Conservation (phyloP, 2,113 vertebrate genomes). For the Smithornis capensis region DNA sequence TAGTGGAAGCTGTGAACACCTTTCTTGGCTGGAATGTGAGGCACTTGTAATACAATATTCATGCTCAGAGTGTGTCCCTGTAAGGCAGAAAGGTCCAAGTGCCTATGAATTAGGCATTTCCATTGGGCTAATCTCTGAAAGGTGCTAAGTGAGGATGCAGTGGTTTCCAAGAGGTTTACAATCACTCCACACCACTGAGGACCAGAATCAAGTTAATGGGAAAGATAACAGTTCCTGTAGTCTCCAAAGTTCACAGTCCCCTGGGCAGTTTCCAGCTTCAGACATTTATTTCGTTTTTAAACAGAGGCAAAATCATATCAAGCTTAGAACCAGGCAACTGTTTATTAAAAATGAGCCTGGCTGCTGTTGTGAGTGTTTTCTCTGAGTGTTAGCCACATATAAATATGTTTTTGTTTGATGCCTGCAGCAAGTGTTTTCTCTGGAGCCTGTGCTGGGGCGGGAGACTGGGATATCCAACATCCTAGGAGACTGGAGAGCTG, state of each 20-base stretch:
- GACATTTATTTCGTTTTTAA: not conserved
- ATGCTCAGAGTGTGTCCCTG: not conserved
- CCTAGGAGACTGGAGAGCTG: not conserved
- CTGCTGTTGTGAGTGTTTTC: not conserved
- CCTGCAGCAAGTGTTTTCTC: not conserved
- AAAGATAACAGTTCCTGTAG: not conserved
- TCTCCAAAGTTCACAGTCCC: not conserved
- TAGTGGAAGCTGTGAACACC: not conserved
- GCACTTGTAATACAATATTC: not conserved
- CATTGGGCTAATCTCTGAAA: not conserved
- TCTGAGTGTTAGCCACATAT: not conserved
- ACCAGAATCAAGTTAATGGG: not conserved
- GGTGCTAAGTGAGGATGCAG: not conserved
- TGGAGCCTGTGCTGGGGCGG: not conserved
- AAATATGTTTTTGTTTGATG: not conserved
- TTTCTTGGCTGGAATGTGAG: not conserved
- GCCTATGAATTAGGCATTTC: constrained; percentile 11
- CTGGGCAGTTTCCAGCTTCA: not conserved
- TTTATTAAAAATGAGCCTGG: not conserved
- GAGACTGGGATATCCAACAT: not conserved
- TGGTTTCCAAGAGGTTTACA: constrained; percentile 16
- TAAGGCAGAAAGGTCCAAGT: not conserved
- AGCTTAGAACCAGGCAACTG: not conserved
- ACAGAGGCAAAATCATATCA: not conserved
- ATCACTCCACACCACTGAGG: not conserved